A percentile compares a stretch with the other conserved stretches of the same genome.
These are phyloP conservation scores for Drosophila neocordata DNA, from an alignment of 1,140 invertebrate genomes.

Conservation along the genomic window DNA sequence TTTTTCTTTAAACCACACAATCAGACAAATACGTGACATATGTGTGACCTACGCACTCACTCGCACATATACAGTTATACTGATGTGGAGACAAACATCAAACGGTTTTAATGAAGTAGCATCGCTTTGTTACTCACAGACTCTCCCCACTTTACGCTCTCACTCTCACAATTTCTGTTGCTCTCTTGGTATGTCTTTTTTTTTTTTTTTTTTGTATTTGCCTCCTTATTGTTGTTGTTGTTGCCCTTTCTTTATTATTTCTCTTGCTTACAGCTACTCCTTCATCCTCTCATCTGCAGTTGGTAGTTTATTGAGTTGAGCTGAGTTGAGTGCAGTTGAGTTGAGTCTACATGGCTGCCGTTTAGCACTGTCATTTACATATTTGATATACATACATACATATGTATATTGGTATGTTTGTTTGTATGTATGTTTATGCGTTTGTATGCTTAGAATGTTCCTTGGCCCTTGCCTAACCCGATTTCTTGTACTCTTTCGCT, in stretches of 20 bases:
- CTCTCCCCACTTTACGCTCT: neutral
- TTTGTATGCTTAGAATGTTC: neutral
- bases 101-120: constrained; percentile 59
- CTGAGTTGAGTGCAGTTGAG: neutral
- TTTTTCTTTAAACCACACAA: neutral
- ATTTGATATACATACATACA: constrained; percentile 8
- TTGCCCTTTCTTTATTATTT: neutral
- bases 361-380: constrained; percentile 45
- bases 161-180: neutral
- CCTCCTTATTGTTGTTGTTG: neutral
- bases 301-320: constrained; percentile 10
- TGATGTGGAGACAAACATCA: constrained; percentile 21
- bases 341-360: neutral
- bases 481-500: neutral
- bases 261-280: neutral
- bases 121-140: constrained; percentile 33
- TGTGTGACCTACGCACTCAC: constrained; percentile 11
- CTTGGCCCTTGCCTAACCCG: neutral
- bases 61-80: constrained; percentile 9
- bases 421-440: neutral
- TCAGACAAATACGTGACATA: constrained; percentile 53
- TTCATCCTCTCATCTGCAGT: neutral
- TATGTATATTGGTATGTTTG: neutral
- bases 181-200: neutral
- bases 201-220: constrained; percentile 12